Conservation (phyloP, 1,140 invertebrate genomes). For the Mylabris phalerata region DNA sequence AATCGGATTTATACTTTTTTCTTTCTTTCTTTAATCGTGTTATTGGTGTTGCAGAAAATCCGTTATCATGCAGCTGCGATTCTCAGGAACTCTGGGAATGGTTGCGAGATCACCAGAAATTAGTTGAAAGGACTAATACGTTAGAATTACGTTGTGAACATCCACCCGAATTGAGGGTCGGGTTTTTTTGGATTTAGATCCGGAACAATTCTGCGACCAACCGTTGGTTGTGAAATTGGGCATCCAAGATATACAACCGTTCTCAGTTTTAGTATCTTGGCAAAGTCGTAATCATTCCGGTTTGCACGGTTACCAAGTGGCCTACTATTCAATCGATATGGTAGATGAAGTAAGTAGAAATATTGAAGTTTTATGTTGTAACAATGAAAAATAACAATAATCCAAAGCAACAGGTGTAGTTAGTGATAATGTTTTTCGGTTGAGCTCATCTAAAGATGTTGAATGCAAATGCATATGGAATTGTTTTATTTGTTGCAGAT, state of each 20-base stretch:
- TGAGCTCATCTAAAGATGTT: too few species aligned
- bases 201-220: slow-evolving; percentile 72
- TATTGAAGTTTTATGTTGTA: too few species aligned
- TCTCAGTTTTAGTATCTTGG: slow-evolving; percentile 82
- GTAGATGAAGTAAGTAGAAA: slow-evolving; percentile 45
- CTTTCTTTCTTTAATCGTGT: background rate
- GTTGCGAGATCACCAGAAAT: slow-evolving; percentile 76
- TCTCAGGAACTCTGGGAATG: slow-evolving; percentile 82
- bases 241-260: slow-evolving; percentile 81
- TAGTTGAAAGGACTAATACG: slow-evolving; percentile 47
- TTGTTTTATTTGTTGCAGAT: slow-evolving; percentile 49
- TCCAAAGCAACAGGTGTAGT: too few species aligned
- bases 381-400: background rate
- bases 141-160: slow-evolving; percentile 65
- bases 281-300: slow-evolving; percentile 81
- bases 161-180: slow-evolving; percentile 68
- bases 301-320: slow-evolving; percentile 77
- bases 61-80: slow-evolving; percentile 73
- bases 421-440: too few species aligned
- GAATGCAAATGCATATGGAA: too few species aligned
- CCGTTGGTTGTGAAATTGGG: slow-evolving; percentile 73
- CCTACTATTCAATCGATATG: slow-evolving; percentile 69
- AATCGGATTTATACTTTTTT: background rate
- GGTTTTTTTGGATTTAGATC: slow-evolving; percentile 67
- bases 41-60: slow-evolving; percentile 62